phyloP scores from a whole-genome alignment of 2,888 invertebrate genomes.

The Limnephilus rhombicus region DNA sequence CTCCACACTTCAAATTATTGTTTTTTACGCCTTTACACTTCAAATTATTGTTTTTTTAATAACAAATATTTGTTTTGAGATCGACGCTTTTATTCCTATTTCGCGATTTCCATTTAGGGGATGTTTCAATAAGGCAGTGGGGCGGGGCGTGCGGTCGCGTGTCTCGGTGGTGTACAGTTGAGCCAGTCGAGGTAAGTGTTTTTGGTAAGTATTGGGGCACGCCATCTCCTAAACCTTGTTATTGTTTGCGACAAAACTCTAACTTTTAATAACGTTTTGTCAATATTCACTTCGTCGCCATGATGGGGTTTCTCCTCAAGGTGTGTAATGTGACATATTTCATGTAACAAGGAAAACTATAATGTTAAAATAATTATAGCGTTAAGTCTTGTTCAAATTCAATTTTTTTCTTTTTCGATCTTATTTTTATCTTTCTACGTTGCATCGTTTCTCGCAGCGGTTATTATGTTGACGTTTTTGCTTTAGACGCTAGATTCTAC shows the following conservation, averaged over 20 bases:
- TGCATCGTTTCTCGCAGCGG: too few species aligned
- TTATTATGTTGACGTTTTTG: too few species aligned
- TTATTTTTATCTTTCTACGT: too few species aligned
- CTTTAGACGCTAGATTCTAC: too few species aligned
- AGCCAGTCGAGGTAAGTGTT: conserved; percentile 48
- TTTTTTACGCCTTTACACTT: too few species aligned
- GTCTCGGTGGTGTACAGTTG: conserved; percentile 30
- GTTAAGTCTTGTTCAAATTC: too few species aligned
- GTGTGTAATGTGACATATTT: neutral
- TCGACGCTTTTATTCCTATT: neutral
- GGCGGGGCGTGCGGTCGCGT: conserved; percentile 50
- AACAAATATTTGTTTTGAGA: neutral
- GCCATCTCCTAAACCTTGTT: conserved; percentile 49
- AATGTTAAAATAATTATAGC: too few species aligned
- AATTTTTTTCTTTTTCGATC: too few species aligned
- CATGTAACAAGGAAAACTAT: neutral
- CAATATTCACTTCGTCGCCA: conserved; percentile 12
- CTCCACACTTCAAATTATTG: too few species aligned
- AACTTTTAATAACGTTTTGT: conserved; percentile 34
- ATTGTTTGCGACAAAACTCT: conserved; percentile 29
- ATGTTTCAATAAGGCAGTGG: conserved; percentile 41
- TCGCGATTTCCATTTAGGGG: neutral
- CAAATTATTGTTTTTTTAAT: neutral
- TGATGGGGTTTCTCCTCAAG: neutral
- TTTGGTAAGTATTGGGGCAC: conserved; percentile 49